Conservation (phyloP, 2,113 vertebrate species). For the Psophia crepitans region DNA sequence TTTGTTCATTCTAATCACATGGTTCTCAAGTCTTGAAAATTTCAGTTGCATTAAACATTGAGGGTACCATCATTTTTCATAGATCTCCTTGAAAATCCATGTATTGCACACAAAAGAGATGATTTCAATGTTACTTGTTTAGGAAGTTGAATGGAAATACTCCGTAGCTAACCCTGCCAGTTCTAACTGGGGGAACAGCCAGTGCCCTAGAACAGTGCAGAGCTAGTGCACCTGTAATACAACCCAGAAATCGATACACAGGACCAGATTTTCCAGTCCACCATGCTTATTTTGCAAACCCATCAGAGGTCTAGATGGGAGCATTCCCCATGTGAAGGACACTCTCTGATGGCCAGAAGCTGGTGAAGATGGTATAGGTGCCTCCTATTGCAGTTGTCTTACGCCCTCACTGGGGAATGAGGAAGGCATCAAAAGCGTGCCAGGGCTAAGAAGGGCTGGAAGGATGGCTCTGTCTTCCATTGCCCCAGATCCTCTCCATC, state of each 20-base stretch:
- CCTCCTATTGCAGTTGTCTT: not conserved
- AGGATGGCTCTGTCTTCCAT: not conserved
- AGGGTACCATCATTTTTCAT: not conserved
- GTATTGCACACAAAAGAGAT: not conserved
- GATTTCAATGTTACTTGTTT: not conserved
- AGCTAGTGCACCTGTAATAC: not conserved
- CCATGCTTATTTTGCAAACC: not conserved
- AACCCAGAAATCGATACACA: conserved; percentile 45
- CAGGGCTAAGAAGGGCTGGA: not conserved
- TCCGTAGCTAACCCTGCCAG: conserved; percentile 1
- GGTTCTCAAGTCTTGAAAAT: not conserved
- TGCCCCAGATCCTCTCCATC: not conserved
- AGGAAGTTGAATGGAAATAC: conserved; percentile 28
- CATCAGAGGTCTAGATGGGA: not conserved
- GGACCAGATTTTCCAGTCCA: conserved; percentile 31
- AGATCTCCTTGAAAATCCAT: conserved; percentile 36
- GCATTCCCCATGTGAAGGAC: not conserved
- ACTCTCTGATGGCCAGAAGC: not conserved
- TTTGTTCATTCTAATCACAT: not conserved
- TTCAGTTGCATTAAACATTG: not conserved
- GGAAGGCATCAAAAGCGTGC: not conserved
- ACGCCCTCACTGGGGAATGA: not conserved
- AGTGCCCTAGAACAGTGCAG: not conserved
- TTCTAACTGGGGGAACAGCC: not conserved
- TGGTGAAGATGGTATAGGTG: not conserved